Base-by-base conservation (phyloP, 1,140 invertebrate genomes). In the Araneus ventricosus region DNA sequence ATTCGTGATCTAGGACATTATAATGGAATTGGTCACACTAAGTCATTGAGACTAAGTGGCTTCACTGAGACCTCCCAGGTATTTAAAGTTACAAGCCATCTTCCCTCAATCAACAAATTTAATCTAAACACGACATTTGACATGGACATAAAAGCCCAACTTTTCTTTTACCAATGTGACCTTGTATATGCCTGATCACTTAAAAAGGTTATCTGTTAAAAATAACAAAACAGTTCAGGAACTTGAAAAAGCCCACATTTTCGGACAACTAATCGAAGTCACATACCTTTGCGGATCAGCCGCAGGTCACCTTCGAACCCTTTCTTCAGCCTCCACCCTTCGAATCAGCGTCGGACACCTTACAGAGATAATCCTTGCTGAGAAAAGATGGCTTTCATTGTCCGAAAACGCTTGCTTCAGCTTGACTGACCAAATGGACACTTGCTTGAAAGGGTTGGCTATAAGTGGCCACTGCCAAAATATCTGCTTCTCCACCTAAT, bases 351-450 rank as follows among this genome's bases (percentile, higher is more conserved):
- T 10, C 7, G 1, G 27, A 7, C 63, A 70, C 24, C 27, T 30
- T 30, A 10, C 22, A 20, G 20, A 37, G 70, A 20, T 75, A 75
- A 75, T 75, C 70, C 70, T 75, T 37, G 4, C 10, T 2, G 5
- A 14, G 5, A 34, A 22, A 75, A 10, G 17, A 63, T 63, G 59
- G 5, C 24, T 63, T n/a, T n/a, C 22, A 30, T 22, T 75, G 20
- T 20, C 27, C 30, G 14, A 75, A 75, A 20, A 1, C 30, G 30
- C 20, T 75, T 75, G 70, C 70, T 59, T 87, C 85, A 34, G 59
- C 85, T 34, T 37, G 57, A 87, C 57, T 87, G 85, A 61, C 57
- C 85, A 87, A 87, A 61, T n/a, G 41, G 41, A 1, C 20, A 45
- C 20, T 2, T 24, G 41, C 2, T 24, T 4, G 10, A 41, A 41